phyloP scores from a whole-genome alignment of 2,888 invertebrate species.

The Dastarcus helophoroides region DNA sequence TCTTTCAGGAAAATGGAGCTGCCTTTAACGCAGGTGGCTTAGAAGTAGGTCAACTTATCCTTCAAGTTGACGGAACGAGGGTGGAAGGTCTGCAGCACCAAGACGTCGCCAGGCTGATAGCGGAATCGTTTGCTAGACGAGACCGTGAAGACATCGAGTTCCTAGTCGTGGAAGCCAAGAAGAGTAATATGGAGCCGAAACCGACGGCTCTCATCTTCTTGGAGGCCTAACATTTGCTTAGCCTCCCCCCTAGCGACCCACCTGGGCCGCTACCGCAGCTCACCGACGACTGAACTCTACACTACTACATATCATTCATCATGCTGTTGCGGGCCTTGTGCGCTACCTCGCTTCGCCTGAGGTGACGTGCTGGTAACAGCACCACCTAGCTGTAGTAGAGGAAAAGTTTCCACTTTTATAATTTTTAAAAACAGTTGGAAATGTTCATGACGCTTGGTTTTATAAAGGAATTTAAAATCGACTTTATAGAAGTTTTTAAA shows the following conservation, averaged over 20 bases:
- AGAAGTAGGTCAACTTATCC: conserved; percentile 87
- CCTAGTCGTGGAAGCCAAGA: conserved; percentile 85
- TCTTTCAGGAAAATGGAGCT: conserved; percentile 79
- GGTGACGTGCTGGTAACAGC: background rate
- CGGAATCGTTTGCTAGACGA: conserved; percentile 84
- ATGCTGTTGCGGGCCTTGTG: too few species aligned
- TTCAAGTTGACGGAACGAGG: conserved; percentile 70
- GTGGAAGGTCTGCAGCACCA: conserved; percentile 75
- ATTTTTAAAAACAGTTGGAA: background rate
- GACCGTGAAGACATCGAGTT: conserved; percentile 85
- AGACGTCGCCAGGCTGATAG: conserved; percentile 84
- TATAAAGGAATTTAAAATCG: too few species aligned
- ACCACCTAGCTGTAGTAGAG: background rate
- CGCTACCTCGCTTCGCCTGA: background rate
- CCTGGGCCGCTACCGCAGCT: conserved; percentile 49
- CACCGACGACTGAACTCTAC: conserved; percentile 41
- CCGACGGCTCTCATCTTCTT: conserved; percentile 82
- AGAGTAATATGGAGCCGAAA: conserved; percentile 83
- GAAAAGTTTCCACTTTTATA: conserved; percentile 1
- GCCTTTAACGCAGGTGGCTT: conserved; percentile 87
- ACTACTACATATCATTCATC: conserved; percentile 20
- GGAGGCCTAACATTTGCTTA: conserved; percentile 86
- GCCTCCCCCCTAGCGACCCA: conserved; percentile 73
- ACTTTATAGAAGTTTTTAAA: too few species aligned
- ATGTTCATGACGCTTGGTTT: background rate